A percentile compares a stretch with the other conserved stretches of the same genome.
Conservation (phyloP, 2,113 vertebrate species). For the Pangasianodon gigas region DNA sequence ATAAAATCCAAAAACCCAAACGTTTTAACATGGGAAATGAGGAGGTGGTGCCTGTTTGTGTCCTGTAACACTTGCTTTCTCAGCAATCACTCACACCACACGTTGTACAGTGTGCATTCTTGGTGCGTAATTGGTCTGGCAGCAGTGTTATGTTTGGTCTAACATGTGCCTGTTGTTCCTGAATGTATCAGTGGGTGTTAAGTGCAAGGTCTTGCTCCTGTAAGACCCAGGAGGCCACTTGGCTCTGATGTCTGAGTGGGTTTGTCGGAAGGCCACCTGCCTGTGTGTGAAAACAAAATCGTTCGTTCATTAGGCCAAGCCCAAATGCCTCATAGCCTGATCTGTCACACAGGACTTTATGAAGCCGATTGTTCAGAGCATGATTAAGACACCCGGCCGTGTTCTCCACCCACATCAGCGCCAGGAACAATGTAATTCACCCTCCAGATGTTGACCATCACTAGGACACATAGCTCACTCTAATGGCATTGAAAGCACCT, state of each 20-base stretch:
- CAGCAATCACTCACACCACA: conserved; percentile 24
- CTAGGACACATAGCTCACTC: conserved; percentile 49
- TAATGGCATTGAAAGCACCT: conserved; percentile 62
- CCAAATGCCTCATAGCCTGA: conserved; percentile 63
- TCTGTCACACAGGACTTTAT: conserved; percentile 62
- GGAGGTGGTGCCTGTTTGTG: background rate
- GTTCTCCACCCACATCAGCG: background rate
- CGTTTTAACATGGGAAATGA: background rate
- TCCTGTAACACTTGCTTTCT: conserved; percentile 26
- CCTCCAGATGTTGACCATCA: conserved; percentile 65
- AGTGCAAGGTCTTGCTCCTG: conserved; percentile 47
- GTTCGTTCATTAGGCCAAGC: conserved; percentile 65
- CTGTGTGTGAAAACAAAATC: conserved; percentile 63
- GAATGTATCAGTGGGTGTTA: conserved; percentile 51
- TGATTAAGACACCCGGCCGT: conserved; percentile 55
- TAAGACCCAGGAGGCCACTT: conserved; percentile 16
- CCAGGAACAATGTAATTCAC: conserved; percentile 44
- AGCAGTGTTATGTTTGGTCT: conserved; percentile 68
- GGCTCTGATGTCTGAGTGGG: conserved; percentile 48
- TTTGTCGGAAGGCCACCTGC: conserved; percentile 65
- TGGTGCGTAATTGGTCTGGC: conserved; percentile 56
- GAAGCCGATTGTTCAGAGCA: conserved; percentile 49
- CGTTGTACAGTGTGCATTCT: conserved; percentile 55
- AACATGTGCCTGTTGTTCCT: conserved; percentile 51
- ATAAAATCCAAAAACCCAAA: background rate